Base-by-base conservation (phyloP, 2,888 invertebrate species). In the Nasonovia ribisnigri region DNA sequence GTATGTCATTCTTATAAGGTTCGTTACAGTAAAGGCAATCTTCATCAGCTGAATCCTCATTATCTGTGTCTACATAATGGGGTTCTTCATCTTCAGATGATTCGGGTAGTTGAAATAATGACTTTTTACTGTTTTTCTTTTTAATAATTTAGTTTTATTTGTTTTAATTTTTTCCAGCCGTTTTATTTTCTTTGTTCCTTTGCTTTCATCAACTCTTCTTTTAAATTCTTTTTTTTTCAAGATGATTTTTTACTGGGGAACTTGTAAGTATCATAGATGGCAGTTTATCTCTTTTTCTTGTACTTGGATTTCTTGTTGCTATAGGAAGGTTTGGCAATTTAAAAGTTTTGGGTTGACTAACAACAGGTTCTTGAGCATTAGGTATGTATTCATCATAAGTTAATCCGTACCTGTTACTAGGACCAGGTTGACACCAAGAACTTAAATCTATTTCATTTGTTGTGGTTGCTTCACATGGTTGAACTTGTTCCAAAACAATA, bases 81-180 rank as follows among this genome's bases (percentile, higher is more conserved):
- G 86, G 86, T 86, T 86, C 86, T 86, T 86, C 46, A 86, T 86
- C 86, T 86, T 86, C 46, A 86, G 46, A 86, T 86, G 86, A 86
- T 84, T 84, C 84, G 1, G 86, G 86, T 48, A 86, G 86, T 86
- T 86, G 86, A 86, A 86, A 86, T 86, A 86, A 86, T 46, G 86
- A 46, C 86, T 86, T 86, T 48, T 43, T 86, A 86, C 86, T 48
- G 86, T 86, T 86, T 48, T 86, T 86, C 86, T 86, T 86, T 86
- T 86, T 86, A 48, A 48, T 48, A 10, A 48, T 86, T 86, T 57
- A 57, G 57, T 86, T 8, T 86, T 86, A 48, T 86, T 86, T 86
- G 26, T 29, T 86, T 86, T 86, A 46, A 3, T 46, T 86, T 86
- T 86, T 86, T 86, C 43, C 43, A 42, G 43, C 43, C 43, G 43